Base-by-base conservation (phyloP, 2,888 invertebrate genomes). In the Melinopterus prodromus region DNA sequence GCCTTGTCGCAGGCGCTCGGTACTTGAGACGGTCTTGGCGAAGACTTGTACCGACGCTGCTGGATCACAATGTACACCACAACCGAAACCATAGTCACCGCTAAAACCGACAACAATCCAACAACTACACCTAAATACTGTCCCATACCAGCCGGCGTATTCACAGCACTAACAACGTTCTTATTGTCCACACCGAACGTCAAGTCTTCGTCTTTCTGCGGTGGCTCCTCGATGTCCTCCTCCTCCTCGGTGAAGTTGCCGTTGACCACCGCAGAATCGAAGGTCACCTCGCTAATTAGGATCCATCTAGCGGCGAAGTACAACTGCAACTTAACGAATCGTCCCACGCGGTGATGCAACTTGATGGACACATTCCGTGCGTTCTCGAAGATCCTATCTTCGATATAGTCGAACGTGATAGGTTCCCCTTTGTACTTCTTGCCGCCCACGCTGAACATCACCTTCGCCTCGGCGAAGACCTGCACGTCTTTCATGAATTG, bases 211-310 rank as follows among this genome's bases (percentile, higher is more conserved):
- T 86, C 87, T 80, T 87, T 86, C 81, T 85, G 86, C 72, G 85
- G 81, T 71, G 83, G 83, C 35, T 83, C 81, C 76, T 85, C 85
- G 76, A 81, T 82, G 6, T 84, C 83, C 69, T 85, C 85, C 78
- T 87, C 87, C 80, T 88, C 88, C 81, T 88, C 88, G 69, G 88
- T 89, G 78, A 88, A 87, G 82, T 89, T 89, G 7, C 88, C 88
- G 80, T 86, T 87, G 26, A 88, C 86, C 12, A 87, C 85, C 15
- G 86, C 86, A 35, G 97, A 97, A 85, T 95, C 94, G 88, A 98
- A 98, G 79, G 95, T 93, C 82, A 98, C 92, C 90, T 98, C 98
- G 89, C 97, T 97, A 86, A 98, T 92, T 90, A 98, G 93, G 84
- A 98, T 94, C 97, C 98, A 98, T 79, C 94, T 91, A 15, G 95